A percentile compares a stretch with the other conserved stretches of the same genome.
Conservation (phyloP, 30 jellyfish, hydroid and myxozoan species). For the Hydractinia symbiolongicarpus region DNA sequence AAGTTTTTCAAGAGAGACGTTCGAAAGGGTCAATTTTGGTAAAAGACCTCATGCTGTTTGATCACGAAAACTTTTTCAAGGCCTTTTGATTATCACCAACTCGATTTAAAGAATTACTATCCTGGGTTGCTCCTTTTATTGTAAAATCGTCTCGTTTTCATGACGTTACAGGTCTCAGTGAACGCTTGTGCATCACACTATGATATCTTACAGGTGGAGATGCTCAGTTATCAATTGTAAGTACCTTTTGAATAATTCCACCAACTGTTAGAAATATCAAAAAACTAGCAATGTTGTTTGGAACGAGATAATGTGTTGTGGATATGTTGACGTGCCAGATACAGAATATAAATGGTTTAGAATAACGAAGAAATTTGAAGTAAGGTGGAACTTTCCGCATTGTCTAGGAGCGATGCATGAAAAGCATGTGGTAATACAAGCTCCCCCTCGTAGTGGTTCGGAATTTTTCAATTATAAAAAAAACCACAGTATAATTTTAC, state of each 20-base stretch:
- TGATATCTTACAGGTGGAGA: constrained; percentile 35
- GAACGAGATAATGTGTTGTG: not conserved
- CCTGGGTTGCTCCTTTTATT: constrained; percentile 16
- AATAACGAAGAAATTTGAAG: constrained; percentile 24
- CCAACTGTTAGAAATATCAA: constrained; percentile 34
- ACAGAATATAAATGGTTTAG: constrained; percentile 28
- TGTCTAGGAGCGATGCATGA: constrained; percentile 51
- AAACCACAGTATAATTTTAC: constrained; percentile 45
- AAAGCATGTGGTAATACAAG: constrained; percentile 53
- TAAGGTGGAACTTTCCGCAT: constrained; percentile 56
- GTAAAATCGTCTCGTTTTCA: not conserved
- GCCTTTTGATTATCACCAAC: too few species aligned
- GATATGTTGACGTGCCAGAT: constrained; percentile 22
- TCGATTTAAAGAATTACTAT: constrained; percentile 16
- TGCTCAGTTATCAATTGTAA: constrained; percentile 31
- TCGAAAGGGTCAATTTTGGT: too few species aligned
- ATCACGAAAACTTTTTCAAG: too few species aligned
- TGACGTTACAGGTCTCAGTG: constrained; percentile 1
- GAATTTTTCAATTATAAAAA: constrained; percentile 35
- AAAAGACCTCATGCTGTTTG: too few species aligned
- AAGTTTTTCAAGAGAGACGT: constrained; percentile 36
- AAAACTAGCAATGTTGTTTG: constrained; percentile 45
- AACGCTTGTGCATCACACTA: constrained; percentile 22
- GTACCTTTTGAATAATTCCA: constrained; percentile 44
- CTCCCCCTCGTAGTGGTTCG: constrained; percentile 55